Base-by-base conservation (phyloP, 2,888 invertebrate genomes). In the Phortica okadai region DNA sequence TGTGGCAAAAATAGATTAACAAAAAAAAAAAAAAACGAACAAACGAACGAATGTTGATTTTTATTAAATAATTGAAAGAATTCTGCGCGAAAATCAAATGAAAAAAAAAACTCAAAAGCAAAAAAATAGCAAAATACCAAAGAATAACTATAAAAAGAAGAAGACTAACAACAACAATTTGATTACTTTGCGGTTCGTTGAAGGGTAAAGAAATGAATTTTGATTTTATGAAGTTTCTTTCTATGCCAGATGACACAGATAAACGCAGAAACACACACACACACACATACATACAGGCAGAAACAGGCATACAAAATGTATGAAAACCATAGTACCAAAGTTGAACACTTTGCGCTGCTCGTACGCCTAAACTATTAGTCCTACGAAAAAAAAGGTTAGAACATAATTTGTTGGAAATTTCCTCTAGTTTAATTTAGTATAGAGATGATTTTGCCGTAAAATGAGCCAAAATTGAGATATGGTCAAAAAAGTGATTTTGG, bases 1-100 rank as follows among this genome's bases (percentile, higher is more conserved):
- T 62, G 16, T 11, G 11, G 62, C 16, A 62, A 21, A 62, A 74
- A 72, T 78, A 78, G 77, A 79, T 76, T 79, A 76, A 81, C 83
- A 33, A 33, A 77, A 77, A 74, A 79, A 78, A 75, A 75, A 59
- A 73, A 77, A 78, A 72, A 76, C 74, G 70, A 62, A 42, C n/a
- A 21, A 74, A 58, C 56, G 8, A 58, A 74, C 74, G 74, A 74
- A 69, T 56, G 66, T 67, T 25, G 42, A 58, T 42, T 41, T 73
- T 50, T 75, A 80, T 76, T 79, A 41, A 59, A 25, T 21, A 59
- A 16, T 14, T 59, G 21, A 59, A 64, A 33, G 25, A 64, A 64
- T 64, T 25, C 41, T 64, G 14, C 14, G 64, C 64, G 21, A 25
- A 62, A 59, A 16, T n/a, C n/a, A 59, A n/a, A 14, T 8, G 21